Evolutionary conservation across 2,797 vertebrate genomes (phyloP), one percentile per base, ranked within the genome.

Genomic region (Enteromius viviparus): DNA sequence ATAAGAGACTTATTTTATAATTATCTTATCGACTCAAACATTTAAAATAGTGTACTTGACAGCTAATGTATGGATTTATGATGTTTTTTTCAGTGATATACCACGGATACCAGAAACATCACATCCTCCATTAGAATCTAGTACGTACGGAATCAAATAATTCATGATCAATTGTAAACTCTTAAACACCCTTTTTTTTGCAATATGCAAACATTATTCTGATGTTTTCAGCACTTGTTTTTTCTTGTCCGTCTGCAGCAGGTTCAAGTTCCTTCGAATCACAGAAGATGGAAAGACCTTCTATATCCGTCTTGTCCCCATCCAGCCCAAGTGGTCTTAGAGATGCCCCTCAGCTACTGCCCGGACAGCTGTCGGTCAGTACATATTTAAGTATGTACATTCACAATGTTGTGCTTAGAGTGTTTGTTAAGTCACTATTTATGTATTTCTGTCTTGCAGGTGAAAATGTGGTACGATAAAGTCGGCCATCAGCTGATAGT

Each of bases 191-290:
- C 6, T 21, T 11, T 11, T 11, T n/a, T 23, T 9, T 14, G 23
- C 23, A 12, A 42, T 12, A 29, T 29, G 21, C 26, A 66, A 66
- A 40, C 34, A 29, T 62, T 72, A 29, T 62, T 72, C 26, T 29
- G 0, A 32, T 69, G n/a, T 34, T 17, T 23, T 40, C 32, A 45
- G 23, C 14, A 14, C 0, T 26, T 64, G 21, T 37, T 58, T 65
- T 72, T 83, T 11, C 32, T 72, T 83, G 80, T 81, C n/a, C n/a
- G 65, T 21, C 82, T 76, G 82, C 87, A 92, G 93, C 93, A 97
- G 98, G 98, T 96, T 99, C 98, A 88, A 99, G 97, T 95, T 98
- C 98, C 90, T 99, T 99, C 94, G 98, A 99, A 93, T 99, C 98
- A 91, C 98, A 98, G 94, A 99, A 99, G 95, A 97, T 98, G 97